These are phyloP conservation scores for Cerastis rubricosa DNA, from an alignment of 2,888 invertebrate genomes.

Conservation along the genomic window DNA sequence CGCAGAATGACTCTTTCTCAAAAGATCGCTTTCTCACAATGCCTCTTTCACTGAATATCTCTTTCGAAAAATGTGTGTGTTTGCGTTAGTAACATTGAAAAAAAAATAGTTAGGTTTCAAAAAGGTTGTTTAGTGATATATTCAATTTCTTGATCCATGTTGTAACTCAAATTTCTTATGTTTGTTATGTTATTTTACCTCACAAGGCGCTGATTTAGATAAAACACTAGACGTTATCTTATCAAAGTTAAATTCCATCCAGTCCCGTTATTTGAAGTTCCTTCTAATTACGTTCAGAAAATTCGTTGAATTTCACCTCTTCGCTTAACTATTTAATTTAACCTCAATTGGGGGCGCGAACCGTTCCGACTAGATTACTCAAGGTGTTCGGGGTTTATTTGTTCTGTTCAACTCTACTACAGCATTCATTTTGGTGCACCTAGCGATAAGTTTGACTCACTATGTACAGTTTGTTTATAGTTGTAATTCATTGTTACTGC, in stretches of 20 bases:
- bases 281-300: not conserved
- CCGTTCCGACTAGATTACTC: slow-evolving; percentile 14
- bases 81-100: no score
- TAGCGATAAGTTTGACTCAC: slow-evolving; percentile 10
- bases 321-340: slow-evolving; percentile 7
- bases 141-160: no score
- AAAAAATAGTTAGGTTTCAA: no score
- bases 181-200: not conserved
- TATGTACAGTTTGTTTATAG: not conserved
- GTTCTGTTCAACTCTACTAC: slow-evolving; percentile 28
- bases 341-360: not conserved
- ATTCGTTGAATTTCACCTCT: not conserved
- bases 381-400: slow-evolving; percentile 29
- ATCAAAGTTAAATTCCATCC: not conserved
- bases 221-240: not conserved
- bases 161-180: not conserved
- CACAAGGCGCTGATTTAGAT: not conserved
- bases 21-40: no score
- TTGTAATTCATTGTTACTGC: not conserved
- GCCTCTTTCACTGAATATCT: no score
- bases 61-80: no score
- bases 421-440: slow-evolving; percentile 24
- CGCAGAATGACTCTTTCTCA: no score
- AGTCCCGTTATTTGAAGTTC: not conserved
- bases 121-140: no score